A percentile compares a stretch with the other conserved stretches of the same genome.
phyloP scores from a whole-genome alignment of 2,113 vertebrate genomes.

The Lycocorax pyrrhopterus region DNA sequence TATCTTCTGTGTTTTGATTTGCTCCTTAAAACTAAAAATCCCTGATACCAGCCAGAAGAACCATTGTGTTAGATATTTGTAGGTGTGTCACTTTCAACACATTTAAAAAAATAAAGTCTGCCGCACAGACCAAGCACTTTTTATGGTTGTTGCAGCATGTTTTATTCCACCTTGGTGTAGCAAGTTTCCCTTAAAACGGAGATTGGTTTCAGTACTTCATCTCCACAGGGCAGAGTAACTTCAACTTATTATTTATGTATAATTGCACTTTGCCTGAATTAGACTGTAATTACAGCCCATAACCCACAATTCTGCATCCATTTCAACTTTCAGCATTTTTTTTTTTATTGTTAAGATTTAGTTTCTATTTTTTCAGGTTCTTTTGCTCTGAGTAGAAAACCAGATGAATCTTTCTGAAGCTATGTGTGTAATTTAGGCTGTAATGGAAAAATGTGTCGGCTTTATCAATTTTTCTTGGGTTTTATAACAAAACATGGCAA shows the following conservation, averaged over 20 bases:
- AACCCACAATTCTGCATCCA: neutral
- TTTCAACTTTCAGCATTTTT: neutral
- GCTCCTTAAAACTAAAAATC: neutral
- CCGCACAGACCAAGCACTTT: neutral
- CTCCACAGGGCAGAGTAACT: neutral
- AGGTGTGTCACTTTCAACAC: neutral
- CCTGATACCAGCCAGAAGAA: neutral
- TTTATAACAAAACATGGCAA: neutral
- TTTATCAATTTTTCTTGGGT: neutral
- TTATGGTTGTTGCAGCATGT: neutral
- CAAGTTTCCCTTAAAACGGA: neutral
- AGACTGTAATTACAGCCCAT: conserved; percentile 28
- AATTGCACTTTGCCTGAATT: conserved; percentile 36
- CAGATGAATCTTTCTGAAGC: neutral
- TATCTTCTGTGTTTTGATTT: neutral
- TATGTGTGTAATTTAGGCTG: neutral
- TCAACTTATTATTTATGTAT: conserved; percentile 9
- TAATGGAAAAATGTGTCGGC: neutral
- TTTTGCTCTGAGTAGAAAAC: neutral
- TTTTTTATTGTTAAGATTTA: neutral
- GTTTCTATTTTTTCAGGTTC: neutral
- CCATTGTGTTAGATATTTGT: neutral
- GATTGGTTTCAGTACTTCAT: neutral
- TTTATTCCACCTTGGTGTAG: neutral
- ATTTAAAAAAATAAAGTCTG: neutral